A percentile compares a stretch with the other conserved stretches of the same genome.
Conservation (phyloP, 1,140 invertebrate genomes). For the Heterodera carotae region DNA sequence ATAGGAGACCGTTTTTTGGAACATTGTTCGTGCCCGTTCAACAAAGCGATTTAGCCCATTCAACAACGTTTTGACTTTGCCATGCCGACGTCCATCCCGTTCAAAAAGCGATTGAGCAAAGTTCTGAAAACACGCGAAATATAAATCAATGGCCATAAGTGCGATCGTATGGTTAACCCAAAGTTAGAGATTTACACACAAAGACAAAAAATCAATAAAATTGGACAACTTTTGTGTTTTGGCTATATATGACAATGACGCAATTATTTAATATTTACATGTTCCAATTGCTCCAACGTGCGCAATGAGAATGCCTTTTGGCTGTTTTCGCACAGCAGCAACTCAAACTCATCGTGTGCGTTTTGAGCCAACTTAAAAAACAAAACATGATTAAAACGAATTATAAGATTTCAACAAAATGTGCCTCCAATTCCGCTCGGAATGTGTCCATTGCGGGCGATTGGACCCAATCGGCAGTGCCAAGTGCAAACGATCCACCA, state of each 20-base stretch:
- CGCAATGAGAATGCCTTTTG: slow-evolving; percentile 29
- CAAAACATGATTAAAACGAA: no score
- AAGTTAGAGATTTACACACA: no score
- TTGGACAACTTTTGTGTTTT: no score
- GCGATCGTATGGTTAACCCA: no score
- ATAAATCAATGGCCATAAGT: no score
- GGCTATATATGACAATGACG: background rate
- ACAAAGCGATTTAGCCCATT: slow-evolving; percentile 27
- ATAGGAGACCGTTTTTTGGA: slow-evolving; percentile 28
- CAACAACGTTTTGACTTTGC: slow-evolving; percentile 26
- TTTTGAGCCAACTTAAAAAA: slow-evolving; percentile 21
- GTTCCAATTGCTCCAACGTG: slow-evolving; percentile 37
- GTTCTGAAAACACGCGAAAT: background rate
- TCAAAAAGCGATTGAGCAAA: slow-evolving; percentile 37
- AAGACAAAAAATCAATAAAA: no score
- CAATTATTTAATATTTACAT: background rate
- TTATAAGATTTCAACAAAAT: background rate
- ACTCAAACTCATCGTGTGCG: slow-evolving; percentile 22
- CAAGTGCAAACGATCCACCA: slow-evolving; percentile 8
- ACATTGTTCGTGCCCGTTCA: slow-evolving; percentile 38
- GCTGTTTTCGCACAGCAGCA: no score
- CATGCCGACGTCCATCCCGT: slow-evolving; percentile 30
- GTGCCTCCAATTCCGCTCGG: slow-evolving; percentile 28
- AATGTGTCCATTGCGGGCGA: slow-evolving; percentile 31
- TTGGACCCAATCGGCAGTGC: slow-evolving; percentile 32